Conservation (phyloP, 2,797 vertebrate species). For the Phylloscopus collybita region DNA sequence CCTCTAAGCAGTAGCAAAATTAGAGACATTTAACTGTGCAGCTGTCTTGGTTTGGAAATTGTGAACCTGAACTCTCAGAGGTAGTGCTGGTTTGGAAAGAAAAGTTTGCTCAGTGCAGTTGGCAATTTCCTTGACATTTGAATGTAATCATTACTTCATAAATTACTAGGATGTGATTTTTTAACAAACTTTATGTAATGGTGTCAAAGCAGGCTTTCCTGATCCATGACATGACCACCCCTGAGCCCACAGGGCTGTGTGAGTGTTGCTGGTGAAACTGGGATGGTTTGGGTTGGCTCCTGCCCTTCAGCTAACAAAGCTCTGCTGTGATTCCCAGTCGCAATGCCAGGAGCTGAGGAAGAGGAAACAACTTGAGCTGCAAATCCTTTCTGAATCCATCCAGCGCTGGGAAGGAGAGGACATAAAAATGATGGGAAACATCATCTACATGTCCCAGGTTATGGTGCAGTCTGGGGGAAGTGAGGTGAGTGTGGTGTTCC, state of each 20-base stretch:
- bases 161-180: neutral
- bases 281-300: neutral
- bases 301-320: neutral
- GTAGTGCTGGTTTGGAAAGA: constrained; percentile 12
- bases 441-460: constrained; percentile 93
- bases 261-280: neutral
- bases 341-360: constrained; percentile 95
- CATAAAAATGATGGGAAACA: constrained; percentile 91
- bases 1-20: neutral
- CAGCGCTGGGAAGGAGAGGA: constrained; percentile 95
- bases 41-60: constrained; percentile 34
- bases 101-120: constrained; percentile 9
- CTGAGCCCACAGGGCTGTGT: neutral
- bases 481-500: constrained; percentile 82
- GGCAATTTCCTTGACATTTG: neutral
- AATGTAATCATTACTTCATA: neutral
- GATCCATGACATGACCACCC: neutral
- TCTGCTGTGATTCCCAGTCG: constrained; percentile 71
- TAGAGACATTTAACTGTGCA: neutral
- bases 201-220: neutral
- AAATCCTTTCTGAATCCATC: constrained; percentile 94
- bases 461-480: constrained; percentile 85
- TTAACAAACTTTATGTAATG: neutral
- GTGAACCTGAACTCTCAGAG: neutral
- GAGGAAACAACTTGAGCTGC: constrained; percentile 93